Base-by-base conservation (phyloP, 1,140 invertebrate species). In the Dysdera silvatica region DNA sequence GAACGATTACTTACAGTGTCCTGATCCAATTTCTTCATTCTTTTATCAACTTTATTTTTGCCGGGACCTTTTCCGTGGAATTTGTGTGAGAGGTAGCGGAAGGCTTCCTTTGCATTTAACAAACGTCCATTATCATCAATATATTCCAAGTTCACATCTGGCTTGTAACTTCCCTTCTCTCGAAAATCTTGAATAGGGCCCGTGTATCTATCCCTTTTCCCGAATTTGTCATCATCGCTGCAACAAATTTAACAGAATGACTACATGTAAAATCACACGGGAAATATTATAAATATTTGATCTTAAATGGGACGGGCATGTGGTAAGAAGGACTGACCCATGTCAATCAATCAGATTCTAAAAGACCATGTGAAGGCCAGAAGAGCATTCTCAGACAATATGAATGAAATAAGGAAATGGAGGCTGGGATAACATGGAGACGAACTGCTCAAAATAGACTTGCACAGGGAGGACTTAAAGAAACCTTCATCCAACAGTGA, bases 1-100 rank as follows among this genome's bases (percentile, higher is more conserved):
- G n/a, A n/a, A n/a, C n/a, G 33, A n/a, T n/a, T 53, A 78, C 79
- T 77, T 74, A 89, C 87, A 74, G 87, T 87, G 77, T 95, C 91
- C 76, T 98, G 94, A 71, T 95, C 87, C 60, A 85, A 79, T 78
- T 99, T 98, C 74, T 96, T 95, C 77, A 92, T 85, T 71, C 95
- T 82, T 76, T 99, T 99, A 75, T 99, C 97, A 40, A 86, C 84
- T 79, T 99, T 99, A 79, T 97, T 98, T 76, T 99, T 99, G 47
- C 96, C 95, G 8, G 95, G 93, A 18, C 94, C 95, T 81, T 99
- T 99, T 23, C 97, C 97, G 79, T 99, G 97, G 76, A 99, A 99
- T 77, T 97, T 95, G 75, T 98, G 95, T 28, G 72, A 74, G n/a
- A 72, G 52, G 58, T 79, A 79, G 56, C 84, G 71, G 77, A 99